Base-by-base conservation (phyloP, 2,797 vertebrate species). In the Hybognathus amarus region DNA sequence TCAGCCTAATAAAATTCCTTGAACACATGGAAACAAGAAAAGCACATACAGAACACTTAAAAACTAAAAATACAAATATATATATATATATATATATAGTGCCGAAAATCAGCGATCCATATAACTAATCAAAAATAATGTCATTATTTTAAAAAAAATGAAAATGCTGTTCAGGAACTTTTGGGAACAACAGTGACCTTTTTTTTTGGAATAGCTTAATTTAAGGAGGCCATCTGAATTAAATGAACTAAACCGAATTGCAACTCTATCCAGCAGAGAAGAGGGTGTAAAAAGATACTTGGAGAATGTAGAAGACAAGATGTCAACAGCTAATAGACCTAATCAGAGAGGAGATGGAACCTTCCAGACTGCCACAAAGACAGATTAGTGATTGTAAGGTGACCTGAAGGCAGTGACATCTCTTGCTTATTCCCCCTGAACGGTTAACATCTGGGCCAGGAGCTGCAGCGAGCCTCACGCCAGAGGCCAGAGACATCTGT, bases 361-460 rank as follows among this genome's bases (percentile, higher is more conserved):
- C 85, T 82, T 83, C 89, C 76, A 77, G 79, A 83, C 87, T 80
- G 88, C 92, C 92, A 91, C 87, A 90, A 85, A 85, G 89, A 91
- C 88, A 91, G 87, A 88, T 86, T 74, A 82, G 84, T 69, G 24
- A 85, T 50, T 64, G 61, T 63, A 54, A 83, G 56, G 56, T 74
- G 68, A 82, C 86, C 84, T 85, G n/a, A 83, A 85, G 85, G 79
- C 50, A 69, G 56, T 77, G 66, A 61, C 79, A 70, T 82, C 80
- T 66, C 71, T 73, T 75, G 22, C 77, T 81, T 70, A 54, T 83
- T 84, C 52, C 79, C 68, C 33, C 22, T n/a, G 50, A 82, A 78
- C 85, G 59, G 67, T 84, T 85, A 87, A 87, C 83, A 89, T 90
- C 85, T 84, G 86, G 82, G 76, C 47, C 71, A 74, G 56, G 18